These are phyloP conservation scores for Axinella damicornis DNA, from an alignment of 37 sponge, comb jelly and placozoan species.

Conservation along the genomic window DNA sequence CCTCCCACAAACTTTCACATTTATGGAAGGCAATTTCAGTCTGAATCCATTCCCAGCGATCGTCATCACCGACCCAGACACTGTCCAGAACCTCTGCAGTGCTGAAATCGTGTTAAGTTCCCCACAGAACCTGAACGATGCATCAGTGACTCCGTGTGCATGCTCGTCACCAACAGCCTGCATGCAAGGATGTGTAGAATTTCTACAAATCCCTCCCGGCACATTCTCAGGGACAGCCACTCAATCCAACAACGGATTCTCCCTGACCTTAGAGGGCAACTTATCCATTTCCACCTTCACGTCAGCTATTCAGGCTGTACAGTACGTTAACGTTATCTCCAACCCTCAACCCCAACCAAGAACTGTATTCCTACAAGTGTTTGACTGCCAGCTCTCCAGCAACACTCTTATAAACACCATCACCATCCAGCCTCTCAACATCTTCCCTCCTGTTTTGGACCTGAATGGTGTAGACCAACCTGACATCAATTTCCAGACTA, in stretches of 20 bases:
- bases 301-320: constrained; percentile 27
- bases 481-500: constrained; percentile 27
- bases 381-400: constrained; percentile 53
- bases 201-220: constrained; percentile 44
- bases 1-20: constrained; percentile 11
- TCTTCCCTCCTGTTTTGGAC: constrained; percentile 75
- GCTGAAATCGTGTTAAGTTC: constrained; percentile 33
- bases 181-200: constrained; percentile 50
- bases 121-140: neutral
- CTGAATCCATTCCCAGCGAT: constrained; percentile 39
- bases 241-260: neutral
- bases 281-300: constrained; percentile 41
- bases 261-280: constrained; percentile 42
- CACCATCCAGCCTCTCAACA: constrained; percentile 51
- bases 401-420: constrained; percentile 44
- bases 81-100: constrained; percentile 31
- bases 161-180: constrained; percentile 32
- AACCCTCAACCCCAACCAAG: constrained; percentile 54
- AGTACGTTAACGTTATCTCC: constrained; percentile 61
- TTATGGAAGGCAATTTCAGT: constrained; percentile 48
- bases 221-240: constrained; percentile 42
- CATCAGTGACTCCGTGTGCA: neutral
- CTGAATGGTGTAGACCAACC: constrained; percentile 58
- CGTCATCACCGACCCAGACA: constrained; percentile 53
- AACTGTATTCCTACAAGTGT: constrained; percentile 41